Evolutionary conservation across 2,797 vertebrate species (phyloP).

Genomic region (Dendrocincla fuliginosa): DNA sequence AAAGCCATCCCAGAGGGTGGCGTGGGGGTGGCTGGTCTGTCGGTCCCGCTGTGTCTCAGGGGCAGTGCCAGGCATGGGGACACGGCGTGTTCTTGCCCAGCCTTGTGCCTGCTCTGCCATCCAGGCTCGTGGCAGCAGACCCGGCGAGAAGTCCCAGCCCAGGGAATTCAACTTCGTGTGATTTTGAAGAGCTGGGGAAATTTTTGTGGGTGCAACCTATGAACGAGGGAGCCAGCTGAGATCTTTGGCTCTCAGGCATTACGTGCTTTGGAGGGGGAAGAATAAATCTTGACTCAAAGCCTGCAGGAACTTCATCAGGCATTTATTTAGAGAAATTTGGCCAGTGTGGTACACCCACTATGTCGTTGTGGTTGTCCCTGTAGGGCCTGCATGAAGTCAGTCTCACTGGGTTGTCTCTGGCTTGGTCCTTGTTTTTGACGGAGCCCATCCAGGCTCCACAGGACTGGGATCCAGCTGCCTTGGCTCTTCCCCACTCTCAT

Average conservation of each 20-base stretch:
- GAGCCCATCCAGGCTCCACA: not conserved
- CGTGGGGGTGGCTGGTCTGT: rapidly evolving
- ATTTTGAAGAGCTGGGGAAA: not conserved
- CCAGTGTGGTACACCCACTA: not conserved
- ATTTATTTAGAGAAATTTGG: not conserved
- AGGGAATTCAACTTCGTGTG: rapidly evolving
- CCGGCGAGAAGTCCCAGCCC: not conserved
- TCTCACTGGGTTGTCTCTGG: constrained; percentile 3
- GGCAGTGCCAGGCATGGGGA: not conserved
- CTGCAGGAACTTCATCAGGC: constrained; percentile 19
- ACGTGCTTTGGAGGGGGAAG: not conserved
- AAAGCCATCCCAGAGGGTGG: rapidly evolving
- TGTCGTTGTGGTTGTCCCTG: not conserved
- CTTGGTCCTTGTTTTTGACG: not conserved
- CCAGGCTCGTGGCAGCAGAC: rapidly evolving
- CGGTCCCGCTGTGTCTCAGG: rapidly evolving
- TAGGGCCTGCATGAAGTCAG: not conserved
- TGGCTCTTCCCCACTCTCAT: not conserved
- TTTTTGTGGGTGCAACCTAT: not conserved
- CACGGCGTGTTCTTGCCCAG: not conserved
- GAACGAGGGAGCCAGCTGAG: not conserved
- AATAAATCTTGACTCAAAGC: not conserved
- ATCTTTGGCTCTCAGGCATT: not conserved
- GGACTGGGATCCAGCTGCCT: not conserved
- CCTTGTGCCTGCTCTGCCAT: not conserved